Base-by-base conservation (phyloP, 2,113 vertebrate genomes). In the Atractosteus spatula region DNA sequence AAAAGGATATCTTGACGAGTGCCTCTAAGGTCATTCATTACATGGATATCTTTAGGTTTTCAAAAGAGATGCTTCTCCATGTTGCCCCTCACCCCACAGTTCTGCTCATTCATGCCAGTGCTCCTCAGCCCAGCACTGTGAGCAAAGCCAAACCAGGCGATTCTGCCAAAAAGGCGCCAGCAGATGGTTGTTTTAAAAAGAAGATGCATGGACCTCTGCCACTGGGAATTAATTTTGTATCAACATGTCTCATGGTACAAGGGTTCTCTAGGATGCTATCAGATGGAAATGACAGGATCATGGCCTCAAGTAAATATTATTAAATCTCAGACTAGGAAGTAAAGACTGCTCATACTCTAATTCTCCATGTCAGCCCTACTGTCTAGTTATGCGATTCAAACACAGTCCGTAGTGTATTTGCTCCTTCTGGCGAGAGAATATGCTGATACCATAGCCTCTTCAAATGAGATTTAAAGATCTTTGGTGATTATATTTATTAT, bases 91-190 rank as follows among this genome's bases (percentile, higher is more conserved):
- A 29, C 17, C 62, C 41, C 41, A 64, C 65, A 76, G 83, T 86
- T 86, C 81, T 83, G 87, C 83, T 81, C 79, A 75, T 79, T 72
- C 81, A 75, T 72, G 54, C 59, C 78, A 41, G 55, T 71, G 66
- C 42, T 45, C 68, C 63, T 42, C 68, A 69, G 8, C 66, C 73
- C 61, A 11, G 64, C 41, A 10, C 65, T 57, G 59, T 55, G 55
- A 74, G 80, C 76, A 78, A 81, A 82, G 76, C 67, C 70, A 77
- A 62, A 69, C 55, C 11, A n/a, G 16, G 70, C 62, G 68, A 10
- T 2, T 68, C 76, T 79, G 81, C 81, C 85, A 79, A 54, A 80
- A 81, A 76, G 81, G 71, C 79, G 77, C 71, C 79, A 45, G 3
- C 62, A 70, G 65, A 29, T 8, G 69, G 66, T 72, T 80, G 80